Conservation (phyloP, 2,888 invertebrate genomes). For the Conomelus anceps region DNA sequence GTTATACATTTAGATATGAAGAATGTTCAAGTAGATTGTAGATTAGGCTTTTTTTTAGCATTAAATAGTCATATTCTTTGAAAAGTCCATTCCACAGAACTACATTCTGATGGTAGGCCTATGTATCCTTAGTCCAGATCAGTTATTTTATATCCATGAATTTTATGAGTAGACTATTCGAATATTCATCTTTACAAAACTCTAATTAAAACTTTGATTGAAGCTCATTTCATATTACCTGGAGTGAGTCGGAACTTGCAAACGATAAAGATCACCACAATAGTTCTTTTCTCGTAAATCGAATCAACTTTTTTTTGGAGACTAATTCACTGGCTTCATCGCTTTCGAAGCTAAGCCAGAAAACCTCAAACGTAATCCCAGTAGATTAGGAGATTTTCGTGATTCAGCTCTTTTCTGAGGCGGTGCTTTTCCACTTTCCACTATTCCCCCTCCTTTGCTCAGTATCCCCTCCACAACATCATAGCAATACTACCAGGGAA, state of each 20-base stretch:
- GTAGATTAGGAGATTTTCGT: not conserved
- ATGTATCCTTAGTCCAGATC: too few relatives aligned
- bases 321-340: not conserved
- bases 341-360: not conserved
- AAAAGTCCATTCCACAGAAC: too few relatives aligned
- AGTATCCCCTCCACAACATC: not conserved
- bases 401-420: not conserved
- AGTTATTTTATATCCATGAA: not conserved
- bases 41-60: too few relatives aligned
- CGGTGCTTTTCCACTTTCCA: not conserved
- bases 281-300: not conserved
- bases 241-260: not conserved
- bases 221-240: not conserved
- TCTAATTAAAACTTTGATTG: not conserved
- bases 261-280: not conserved
- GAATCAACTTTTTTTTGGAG: not conserved
- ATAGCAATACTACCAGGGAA: not conserved
- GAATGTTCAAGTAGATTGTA: too few relatives aligned
- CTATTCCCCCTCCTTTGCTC: not conserved
- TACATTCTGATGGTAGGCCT: too few relatives aligned
- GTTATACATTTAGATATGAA: too few relatives aligned
- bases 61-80: too few relatives aligned
- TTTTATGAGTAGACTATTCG: not conserved
- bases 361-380: not conserved
- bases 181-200: not conserved